These are phyloP conservation scores for Chelonoidis abingdonii DNA, from an alignment of 2,113 vertebrate species.

Conservation along the genomic window DNA sequence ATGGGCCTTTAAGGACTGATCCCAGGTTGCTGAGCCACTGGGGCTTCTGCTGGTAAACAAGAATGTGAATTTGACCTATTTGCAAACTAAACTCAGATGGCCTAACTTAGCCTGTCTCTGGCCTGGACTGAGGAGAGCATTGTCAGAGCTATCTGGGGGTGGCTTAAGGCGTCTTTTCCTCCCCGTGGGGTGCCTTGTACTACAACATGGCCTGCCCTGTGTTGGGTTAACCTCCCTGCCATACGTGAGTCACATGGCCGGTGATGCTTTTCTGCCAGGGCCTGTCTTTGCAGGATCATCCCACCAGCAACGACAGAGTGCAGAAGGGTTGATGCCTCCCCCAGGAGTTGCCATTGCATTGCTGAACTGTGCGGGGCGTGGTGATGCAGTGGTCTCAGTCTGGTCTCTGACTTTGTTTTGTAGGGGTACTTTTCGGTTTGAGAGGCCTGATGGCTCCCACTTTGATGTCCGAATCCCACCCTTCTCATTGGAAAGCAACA, in stretches of 20 bases:
- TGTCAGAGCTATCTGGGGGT: not conserved
- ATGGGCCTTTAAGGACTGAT: not conserved
- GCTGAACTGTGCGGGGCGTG: not conserved
- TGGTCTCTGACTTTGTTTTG: slow-evolving; percentile 45
- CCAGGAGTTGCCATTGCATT: not conserved
- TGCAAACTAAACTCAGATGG: not conserved
- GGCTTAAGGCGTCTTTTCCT: too few species aligned
- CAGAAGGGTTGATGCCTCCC: not conserved
- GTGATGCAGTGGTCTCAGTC: not conserved
- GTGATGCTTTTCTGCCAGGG: not conserved
- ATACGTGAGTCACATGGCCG: not conserved
- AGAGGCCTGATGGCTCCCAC: slow-evolving; percentile 95
- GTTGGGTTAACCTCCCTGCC: not conserved
- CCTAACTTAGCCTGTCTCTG: not conserved
- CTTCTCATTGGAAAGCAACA: slow-evolving; percentile 99
- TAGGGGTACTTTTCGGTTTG: slow-evolving; percentile 98
- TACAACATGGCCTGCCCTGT: not conserved
- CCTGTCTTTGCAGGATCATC: not conserved
- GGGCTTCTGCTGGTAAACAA: not conserved
- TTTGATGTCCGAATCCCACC: slow-evolving; percentile 98
- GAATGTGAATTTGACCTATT: not conserved
- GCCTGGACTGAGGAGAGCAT: not conserved
- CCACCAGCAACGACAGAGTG: not conserved
- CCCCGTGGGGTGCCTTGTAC: not conserved
- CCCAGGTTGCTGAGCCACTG: not conserved